Conservation (phyloP, 2,888 invertebrate genomes). For the Hecatera dysodea region DNA sequence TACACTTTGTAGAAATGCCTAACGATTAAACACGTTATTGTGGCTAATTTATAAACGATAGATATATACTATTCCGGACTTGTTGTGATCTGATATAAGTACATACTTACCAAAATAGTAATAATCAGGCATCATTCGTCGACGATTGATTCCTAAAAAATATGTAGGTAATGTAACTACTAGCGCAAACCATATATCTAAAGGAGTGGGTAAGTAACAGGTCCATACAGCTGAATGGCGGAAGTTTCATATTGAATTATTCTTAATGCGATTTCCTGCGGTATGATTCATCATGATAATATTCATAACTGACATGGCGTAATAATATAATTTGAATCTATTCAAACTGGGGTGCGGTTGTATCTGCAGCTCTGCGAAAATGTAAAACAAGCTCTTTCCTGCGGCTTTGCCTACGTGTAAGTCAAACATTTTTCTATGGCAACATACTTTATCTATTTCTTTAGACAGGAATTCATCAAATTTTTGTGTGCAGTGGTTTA, state of each 20-base stretch:
- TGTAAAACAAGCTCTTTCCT: not conserved
- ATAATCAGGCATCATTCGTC: conserved; percentile 61
- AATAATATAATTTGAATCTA: conserved; percentile 11
- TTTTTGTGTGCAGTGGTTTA: not conserved
- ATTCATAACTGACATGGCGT: conserved; percentile 14
- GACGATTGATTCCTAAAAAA: conserved; percentile 60
- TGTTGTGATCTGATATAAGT: too few relatives aligned
- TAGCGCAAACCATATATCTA: not conserved
- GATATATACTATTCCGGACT: too few relatives aligned
- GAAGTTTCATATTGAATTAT: conserved; percentile 3
- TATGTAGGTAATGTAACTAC: not conserved
- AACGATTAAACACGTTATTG: too few relatives aligned
- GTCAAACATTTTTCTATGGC: too few relatives aligned
- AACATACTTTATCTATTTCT: not conserved
- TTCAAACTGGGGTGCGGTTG: not conserved
- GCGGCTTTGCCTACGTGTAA: not conserved
- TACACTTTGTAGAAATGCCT: too few relatives aligned
- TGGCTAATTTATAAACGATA: too few relatives aligned
- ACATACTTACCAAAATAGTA: conserved; percentile 61
- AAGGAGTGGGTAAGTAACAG: not conserved
- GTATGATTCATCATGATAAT: conserved; percentile 10
- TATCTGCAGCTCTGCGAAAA: conserved; percentile 3
- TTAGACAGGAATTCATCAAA: too few relatives aligned
- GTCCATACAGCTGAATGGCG: not conserved
- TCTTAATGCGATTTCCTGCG: conserved; percentile 18